Evolutionary conservation across 2,113 vertebrate genomes (phyloP), one percentile per base, ranked within the genome.

Genomic region (Orthonyx spaldingii): DNA sequence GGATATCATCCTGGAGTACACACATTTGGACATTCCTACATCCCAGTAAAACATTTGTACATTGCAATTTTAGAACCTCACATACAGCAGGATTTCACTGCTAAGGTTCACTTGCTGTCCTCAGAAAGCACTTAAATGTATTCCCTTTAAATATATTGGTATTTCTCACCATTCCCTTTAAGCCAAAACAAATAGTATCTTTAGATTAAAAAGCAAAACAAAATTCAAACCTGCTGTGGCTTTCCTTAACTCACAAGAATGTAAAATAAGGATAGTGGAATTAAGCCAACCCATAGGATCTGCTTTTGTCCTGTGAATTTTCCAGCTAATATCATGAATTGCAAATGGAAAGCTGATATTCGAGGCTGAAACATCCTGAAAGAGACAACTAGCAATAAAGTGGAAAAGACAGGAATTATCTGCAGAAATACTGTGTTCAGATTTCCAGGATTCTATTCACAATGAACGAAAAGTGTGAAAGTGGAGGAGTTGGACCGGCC

Each of bases 181-280:
- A 89, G 87, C 74, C 90, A 95, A 95, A 91, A 66, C 55, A 90
- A 96, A 87, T 56, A 87, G 23, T 60, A 42, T 87, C 75, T 90
- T 65, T 76, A 95, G 84, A 91, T 83, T 82, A 50, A 93, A 91
- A 91, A 88, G 37, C 28, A 83, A 93, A 93, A 89, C 71, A 95
- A 69, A 90, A 94, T 56, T 84, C 60, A 87, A 81, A 84, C 65
- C 80, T 82, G 35, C 49, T 76, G 59, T 85, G 66, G 28, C 76
- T 94, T 87, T n/a, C 37, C 42, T 79, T 85, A 84, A 53, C 37
- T 82, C 42, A 60, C 32, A 52, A 75, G 28, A 79, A 89, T 50
- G 78, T 80, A 53, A 89, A 94, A 69, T 32, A 76, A 72, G 42
- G 50, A 42, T 15, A 35, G 55, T 60, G 56, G 84, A 75, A 16